A percentile compares a stretch with the other conserved stretches of the same genome.
Evolutionary conservation across 1,140 invertebrate genomes (phyloP).

Genomic region (Cotesia glomerata): DNA sequence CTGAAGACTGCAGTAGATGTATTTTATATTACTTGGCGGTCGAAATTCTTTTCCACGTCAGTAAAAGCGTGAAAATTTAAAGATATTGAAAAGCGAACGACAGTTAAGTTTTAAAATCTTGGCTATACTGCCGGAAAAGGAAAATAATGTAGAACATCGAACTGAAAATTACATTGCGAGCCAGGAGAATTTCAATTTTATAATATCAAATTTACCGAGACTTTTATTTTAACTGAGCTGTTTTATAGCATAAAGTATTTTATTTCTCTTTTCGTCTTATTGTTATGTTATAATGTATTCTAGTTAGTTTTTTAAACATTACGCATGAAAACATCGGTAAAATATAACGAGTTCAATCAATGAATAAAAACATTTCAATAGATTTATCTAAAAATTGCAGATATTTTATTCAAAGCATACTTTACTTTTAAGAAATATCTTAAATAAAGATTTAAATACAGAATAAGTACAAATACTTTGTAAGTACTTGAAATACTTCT

Average conservation of each 20-base stretch:
- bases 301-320: not conserved
- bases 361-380: no score
- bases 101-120: not conserved
- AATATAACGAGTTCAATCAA: no score
- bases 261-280: not conserved
- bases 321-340: no score
- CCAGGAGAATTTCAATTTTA: slow-evolving; percentile 17
- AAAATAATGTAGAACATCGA: not conserved
- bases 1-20: no score
- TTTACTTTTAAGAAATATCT: no score
- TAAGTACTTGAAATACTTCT: no score
- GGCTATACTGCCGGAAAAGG: not conserved
- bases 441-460: no score
- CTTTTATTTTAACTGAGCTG: not conserved
- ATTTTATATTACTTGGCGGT: no score
- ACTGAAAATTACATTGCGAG: slow-evolving; percentile 3
- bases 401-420: no score
- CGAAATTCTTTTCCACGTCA: not conserved
- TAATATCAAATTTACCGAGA: slow-evolving; percentile 9
- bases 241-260: not conserved
- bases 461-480: no score
- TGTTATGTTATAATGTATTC: no score
- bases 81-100: not conserved
- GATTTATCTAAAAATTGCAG: no score
- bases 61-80: not conserved